Evolutionary conservation across 2,888 invertebrate genomes (phyloP), one percentile per base, ranked within the genome.

Genomic region (Ophonus ardosiacus): DNA sequence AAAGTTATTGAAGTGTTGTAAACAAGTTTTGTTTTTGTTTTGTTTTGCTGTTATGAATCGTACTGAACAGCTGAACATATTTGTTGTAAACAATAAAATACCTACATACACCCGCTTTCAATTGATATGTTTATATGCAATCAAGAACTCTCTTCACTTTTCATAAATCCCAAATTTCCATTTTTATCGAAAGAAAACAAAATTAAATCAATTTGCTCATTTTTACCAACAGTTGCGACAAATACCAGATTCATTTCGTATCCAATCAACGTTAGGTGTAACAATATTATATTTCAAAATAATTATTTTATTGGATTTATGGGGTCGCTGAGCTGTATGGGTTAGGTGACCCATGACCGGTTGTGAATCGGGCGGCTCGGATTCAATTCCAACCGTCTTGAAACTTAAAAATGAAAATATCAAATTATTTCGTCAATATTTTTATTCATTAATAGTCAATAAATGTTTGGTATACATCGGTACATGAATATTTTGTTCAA

Each of bases 81-180:
- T 68, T 68, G 68, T 68, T 68, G 68, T 68, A 68, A 68, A 68
- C 68, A 68, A 68, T 68, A 38, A 68, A 68, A 68, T 68, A 68
- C 68, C 38, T 31, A 31, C 68, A 31, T 31, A 31, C 38, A 31
- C 38, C 38, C 68, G 68, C 31, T 15, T 68, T 31, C 68, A 68
- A 68, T 68, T 10, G 68, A 68, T 68, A 24, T 0, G 68, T 31
- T n/a, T n/a, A n/a, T 31, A 38, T 24, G n/a, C 8, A 68, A 68
- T 68, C 31, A 63, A 13, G 61, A 61, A 1, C 61, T 61, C 18
- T 21, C 38, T 31, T 17, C 59, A n/a, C 38, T n/a, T 68, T 68
- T 38, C 38, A 68, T 68, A 68, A 68, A 65, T 31, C 24, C 65
- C 38, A 68, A 63, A 68, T 38, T 31, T 68, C 43, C 43, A 51